Evolutionary conservation across 37 sponge, comb jelly and placozoan species (phyloP), one percentile per base, ranked within the genome.

Genomic region (Chondrosia reniformis): DNA sequence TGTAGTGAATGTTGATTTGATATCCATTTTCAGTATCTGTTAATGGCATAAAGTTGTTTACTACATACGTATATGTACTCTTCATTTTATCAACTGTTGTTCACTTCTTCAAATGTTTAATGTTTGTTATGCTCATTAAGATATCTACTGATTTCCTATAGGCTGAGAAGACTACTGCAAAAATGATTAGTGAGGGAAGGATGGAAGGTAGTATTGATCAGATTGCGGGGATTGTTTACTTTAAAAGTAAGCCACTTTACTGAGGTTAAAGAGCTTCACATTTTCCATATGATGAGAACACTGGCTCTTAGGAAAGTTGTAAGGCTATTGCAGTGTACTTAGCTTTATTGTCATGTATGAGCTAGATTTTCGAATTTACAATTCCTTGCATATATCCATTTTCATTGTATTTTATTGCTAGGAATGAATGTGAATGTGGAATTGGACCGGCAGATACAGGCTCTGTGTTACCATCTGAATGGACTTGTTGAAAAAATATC

Each of bases 181-280:
- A 92, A 32, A 98, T 98, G 99, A 98, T 98, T 28, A 76, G 86
- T 55, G 99, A 98, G 71, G 77, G 79, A 34, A 67, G 99, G 45
- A 98, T 98, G 91, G 33, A 31, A 46, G 99, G 99, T 10, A 81
- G 84, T 57, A 95, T 98, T 33, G 99, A 98, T 67, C 99, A 94
- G 81, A 92, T 98, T 36, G 84, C 92, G 27, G 85, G 85, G 31
- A 45, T 93, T 5, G 80, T 96, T 13, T 82, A 81, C 62, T 93
- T 96, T 46, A 88, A 93, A 45, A 44, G 87, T 84, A 46, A 86
- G 80, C 42, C 44, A 61, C 27, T 21, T 4, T 33, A 3, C 66
- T 31, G 25, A 44, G n/a, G 10, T 72, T 72, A 33, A 45, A 24
- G 42, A 43, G 46, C 46, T 24, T 63, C 9, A 72, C 17, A 52